phyloP scores from a whole-genome alignment of 2,113 vertebrate species.

The Dermatemys mawii region DNA sequence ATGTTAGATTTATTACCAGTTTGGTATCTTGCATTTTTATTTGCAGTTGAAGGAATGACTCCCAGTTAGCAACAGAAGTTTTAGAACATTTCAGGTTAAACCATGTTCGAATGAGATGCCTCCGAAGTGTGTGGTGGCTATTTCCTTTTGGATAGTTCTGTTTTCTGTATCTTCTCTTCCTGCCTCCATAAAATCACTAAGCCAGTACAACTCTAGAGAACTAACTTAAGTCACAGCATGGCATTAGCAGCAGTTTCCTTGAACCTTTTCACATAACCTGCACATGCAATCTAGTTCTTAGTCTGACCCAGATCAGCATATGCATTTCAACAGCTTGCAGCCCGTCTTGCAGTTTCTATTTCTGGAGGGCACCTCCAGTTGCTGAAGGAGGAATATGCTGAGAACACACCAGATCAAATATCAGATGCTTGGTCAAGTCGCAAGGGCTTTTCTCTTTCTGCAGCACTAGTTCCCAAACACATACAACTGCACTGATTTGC shows the following conservation, averaged over 20 bases:
- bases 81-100: not conserved
- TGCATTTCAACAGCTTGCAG: not conserved
- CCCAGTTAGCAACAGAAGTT: not conserved
- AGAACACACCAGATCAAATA: not conserved
- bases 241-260: not conserved
- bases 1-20: not conserved
- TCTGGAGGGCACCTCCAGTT: not conserved
- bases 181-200: not conserved
- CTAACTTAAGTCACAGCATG: not conserved
- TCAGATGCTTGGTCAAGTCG: not conserved
- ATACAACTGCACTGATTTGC: not conserved
- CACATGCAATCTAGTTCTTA: not conserved
- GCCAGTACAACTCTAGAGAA: not conserved
- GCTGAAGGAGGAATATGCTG: not conserved
- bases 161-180: not conserved
- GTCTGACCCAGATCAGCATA: not conserved
- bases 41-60: not conserved
- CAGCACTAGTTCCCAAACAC: not conserved
- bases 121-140: no score
- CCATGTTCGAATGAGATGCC: not conserved
- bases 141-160: not conserved
- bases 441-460: not conserved
- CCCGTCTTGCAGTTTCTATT: conserved; percentile 15
- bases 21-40: not conserved
- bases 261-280: not conserved